Evolutionary conservation across 2,113 vertebrate species (phyloP), one percentile per base, ranked within the genome.

Genomic region (Alaudala cheleensis): DNA sequence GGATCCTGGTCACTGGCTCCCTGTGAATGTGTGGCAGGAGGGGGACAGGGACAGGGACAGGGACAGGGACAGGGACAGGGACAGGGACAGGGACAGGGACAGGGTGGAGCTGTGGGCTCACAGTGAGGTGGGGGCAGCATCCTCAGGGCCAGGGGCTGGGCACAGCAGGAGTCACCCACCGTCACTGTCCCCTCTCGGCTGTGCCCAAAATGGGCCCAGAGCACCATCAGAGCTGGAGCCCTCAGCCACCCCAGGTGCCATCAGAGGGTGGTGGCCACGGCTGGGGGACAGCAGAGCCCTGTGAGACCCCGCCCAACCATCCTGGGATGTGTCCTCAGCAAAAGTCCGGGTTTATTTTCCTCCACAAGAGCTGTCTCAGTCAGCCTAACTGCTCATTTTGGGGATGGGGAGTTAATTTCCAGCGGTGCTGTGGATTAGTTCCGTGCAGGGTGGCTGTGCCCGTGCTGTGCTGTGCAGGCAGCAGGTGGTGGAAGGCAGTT

Each of bases 401-500:
- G 88, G 78, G 37, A 20, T 28, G 40, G 73, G 72, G 34, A 19
- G 58, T 70, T 95, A 77, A 71, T 89, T 80, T 85, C 87, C 93
- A 78, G 76, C 18, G 0, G 70, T 21, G 51, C 73, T 20, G 12
- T 82, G 45, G 90, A 44, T 95, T 45, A 83, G 81, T 81, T 90
- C 51, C 64, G 44, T 50, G 33, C 67, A 70, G 67, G 74, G 53
- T 51, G 26, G 37, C 4, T 23, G 49, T 85, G 83, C 77, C 90
- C 34, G 0, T 71, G 76, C 81, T 1, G 4, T 65, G 93, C 94
- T 95, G 91, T 67, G 93, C 93, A 34, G 81, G 87, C 95, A 86
- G 87, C 88, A 83, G 85, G 72, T 85, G 66, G 88, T 70, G 73
- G 92, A 93, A 91, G 95, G 93, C 90, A 66, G 71, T 78, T 81